These are phyloP conservation scores for Aptenodytes forsteri DNA, from an alignment of 2,113 vertebrate species.

Conservation along the genomic window DNA sequence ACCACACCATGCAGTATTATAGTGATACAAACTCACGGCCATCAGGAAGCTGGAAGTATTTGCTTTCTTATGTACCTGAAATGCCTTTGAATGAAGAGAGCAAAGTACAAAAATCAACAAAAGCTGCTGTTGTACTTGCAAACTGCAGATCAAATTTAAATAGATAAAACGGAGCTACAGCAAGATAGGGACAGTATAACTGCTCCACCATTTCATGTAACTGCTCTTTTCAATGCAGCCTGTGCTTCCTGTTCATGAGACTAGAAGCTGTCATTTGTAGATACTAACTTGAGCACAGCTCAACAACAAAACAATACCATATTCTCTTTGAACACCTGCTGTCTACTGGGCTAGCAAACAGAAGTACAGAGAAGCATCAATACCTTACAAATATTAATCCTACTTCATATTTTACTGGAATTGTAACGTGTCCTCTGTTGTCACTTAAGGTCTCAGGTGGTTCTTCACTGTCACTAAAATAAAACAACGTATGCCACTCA, in stretches of 20 bases:
- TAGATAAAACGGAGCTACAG: background rate
- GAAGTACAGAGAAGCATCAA: background rate
- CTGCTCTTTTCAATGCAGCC: background rate
- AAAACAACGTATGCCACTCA: background rate
- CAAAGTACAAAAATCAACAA: background rate
- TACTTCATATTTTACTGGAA: conserved; percentile 88
- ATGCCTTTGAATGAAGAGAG: background rate
- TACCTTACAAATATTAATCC: conserved; percentile 88
- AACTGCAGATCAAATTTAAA: background rate
- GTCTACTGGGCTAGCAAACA: background rate
- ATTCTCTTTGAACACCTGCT: background rate
- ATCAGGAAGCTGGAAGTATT: background rate
- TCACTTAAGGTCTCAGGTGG: conserved; percentile 75
- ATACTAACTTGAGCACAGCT: background rate
- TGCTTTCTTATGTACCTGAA: background rate
- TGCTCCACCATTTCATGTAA: background rate
- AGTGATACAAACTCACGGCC: background rate
- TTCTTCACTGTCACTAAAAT: conserved; percentile 92
- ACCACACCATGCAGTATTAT: background rate
- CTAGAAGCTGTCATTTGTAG: background rate
- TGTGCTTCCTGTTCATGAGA: background rate
- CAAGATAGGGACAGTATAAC: background rate
- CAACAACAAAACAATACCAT: background rate
- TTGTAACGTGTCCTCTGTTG: conserved; percentile 80
- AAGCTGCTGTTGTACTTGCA: background rate